These are phyloP conservation scores for Macrostomum lignano DNA, from an alignment of 1,140 invertebrate species.

Conservation along the genomic window DNA sequence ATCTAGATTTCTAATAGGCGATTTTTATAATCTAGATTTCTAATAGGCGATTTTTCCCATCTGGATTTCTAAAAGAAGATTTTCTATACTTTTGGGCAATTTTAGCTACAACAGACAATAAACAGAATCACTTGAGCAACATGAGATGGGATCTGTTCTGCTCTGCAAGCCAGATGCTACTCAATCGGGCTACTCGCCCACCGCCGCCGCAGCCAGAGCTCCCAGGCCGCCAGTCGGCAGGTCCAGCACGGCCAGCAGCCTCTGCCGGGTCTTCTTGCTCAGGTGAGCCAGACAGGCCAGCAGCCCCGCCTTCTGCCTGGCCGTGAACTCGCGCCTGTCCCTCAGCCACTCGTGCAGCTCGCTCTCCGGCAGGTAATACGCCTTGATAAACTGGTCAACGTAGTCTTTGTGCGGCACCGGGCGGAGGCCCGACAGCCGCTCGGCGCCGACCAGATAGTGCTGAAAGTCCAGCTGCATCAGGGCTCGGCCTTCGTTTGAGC, in stretches of 20 bases:
- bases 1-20: too few relatives aligned
- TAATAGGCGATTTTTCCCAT: too few relatives aligned
- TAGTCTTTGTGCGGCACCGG: conserved; percentile 60
- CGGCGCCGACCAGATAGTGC: conserved; percentile 63
- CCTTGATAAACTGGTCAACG: conserved; percentile 77
- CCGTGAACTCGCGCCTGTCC: conserved; percentile 55
- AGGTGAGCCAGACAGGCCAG: conserved; percentile 56
- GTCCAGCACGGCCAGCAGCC: conserved; percentile 43
- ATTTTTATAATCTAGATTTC: too few relatives aligned
- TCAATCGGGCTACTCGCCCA: too few relatives aligned
- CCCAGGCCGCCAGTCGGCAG: too few relatives aligned
- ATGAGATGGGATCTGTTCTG: too few relatives aligned
- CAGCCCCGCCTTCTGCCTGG: conserved; percentile 51
- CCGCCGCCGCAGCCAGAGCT: too few relatives aligned
- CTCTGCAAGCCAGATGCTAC: too few relatives aligned
- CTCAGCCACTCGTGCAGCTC: conserved; percentile 60
- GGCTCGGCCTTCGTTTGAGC: conserved; percentile 71
- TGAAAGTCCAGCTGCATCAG: conserved; percentile 92
- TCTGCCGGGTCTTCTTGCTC: conserved; percentile 52
- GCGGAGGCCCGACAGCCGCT: conserved; percentile 40
- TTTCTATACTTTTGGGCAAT: too few relatives aligned
- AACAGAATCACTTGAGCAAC: too few relatives aligned
- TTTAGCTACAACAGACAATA: too few relatives aligned
- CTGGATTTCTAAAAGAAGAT: too few relatives aligned
- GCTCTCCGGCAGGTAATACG: conserved; percentile 63